Evolutionary conservation across 2,888 invertebrate species (phyloP).

Genomic region (Myathropa florea): DNA sequence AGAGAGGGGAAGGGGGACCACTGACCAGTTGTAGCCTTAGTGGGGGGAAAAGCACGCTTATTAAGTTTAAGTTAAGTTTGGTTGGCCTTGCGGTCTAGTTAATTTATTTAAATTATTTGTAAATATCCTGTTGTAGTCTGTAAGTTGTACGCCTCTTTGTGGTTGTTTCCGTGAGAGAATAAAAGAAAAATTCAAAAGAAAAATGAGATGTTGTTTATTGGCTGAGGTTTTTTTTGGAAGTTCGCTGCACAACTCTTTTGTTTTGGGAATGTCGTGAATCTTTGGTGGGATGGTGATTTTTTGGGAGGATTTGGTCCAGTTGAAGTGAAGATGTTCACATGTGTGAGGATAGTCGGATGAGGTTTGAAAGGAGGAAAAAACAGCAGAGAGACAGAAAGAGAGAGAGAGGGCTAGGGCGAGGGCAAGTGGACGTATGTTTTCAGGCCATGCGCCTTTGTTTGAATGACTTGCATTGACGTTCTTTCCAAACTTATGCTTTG

Average conservation of each 20-base stretch:
- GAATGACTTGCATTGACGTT: no score
- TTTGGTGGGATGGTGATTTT: background rate
- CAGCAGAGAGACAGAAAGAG: no score
- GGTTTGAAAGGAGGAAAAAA: no score
- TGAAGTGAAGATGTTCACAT: no score
- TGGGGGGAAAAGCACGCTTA: constrained; percentile 3
- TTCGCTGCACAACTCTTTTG: background rate
- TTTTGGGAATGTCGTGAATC: background rate
- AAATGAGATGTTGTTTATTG: no score
- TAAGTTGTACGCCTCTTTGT: background rate
- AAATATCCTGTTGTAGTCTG: background rate
- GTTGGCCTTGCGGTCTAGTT: background rate
- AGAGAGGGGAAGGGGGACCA: background rate
- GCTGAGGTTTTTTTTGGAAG: background rate
- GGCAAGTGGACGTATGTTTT: no score
- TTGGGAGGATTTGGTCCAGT: no score
- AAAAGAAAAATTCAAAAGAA: background rate
- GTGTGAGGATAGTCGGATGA: no score
- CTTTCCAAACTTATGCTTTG: no score
- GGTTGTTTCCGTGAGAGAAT: background rate
- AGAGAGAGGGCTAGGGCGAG: no score
- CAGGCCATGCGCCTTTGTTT: no score
- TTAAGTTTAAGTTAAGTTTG: background rate
- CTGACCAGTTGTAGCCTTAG: background rate
- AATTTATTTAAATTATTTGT: background rate